Conservation (phyloP, 2,113 vertebrate species). For the human (Homo sapiens) region GRCh38 chr5:87125001-87125500, state of each 20-base stretch:
- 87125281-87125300: neutral
- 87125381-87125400: neutral
- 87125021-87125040: neutral
- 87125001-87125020: neutral
- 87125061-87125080: neutral
- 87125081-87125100: neutral
- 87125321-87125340: neutral
- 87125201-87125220: neutral
- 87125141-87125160: neutral
- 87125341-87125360: neutral
- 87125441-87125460: neutral
- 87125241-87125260: conserved; percentile 15
- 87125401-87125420: neutral
- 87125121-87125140: neutral
- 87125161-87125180: conserved; percentile 35
- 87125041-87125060: neutral
- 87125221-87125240: neutral
- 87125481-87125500: conserved; percentile 2
- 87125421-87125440: neutral
- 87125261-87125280: neutral
- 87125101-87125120: neutral
- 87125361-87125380: neutral
- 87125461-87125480: conserved; percentile 13
- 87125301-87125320: neutral
- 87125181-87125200: neutral